A percentile compares a stretch with the other conserved stretches of the same genome.
Evolutionary conservation across 2,888 invertebrate species (phyloP).

Genomic region (Stratiomys singularior): DNA sequence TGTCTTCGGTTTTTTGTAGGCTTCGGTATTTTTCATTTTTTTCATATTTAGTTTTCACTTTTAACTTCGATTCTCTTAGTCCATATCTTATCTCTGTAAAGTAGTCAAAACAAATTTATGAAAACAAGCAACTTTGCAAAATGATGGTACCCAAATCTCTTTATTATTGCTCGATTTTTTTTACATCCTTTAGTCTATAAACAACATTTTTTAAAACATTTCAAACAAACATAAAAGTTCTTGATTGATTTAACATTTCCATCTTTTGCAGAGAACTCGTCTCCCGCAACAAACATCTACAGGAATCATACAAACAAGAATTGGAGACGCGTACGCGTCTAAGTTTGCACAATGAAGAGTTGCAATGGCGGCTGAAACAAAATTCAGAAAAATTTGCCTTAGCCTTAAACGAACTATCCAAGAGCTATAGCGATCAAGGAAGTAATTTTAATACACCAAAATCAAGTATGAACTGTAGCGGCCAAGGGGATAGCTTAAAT

Average conservation of each 20-base stretch:
- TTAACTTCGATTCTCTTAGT: too few species aligned
- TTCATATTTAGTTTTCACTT: slow-evolving; percentile 9
- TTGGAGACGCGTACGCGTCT: slow-evolving; percentile 81
- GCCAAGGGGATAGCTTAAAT: neutral
- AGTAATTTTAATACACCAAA: slow-evolving; percentile 49
- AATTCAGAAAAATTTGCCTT: slow-evolving; percentile 75
- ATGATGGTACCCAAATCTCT: too few species aligned
- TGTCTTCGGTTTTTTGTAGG: too few species aligned
- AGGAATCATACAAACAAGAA: slow-evolving; percentile 80
- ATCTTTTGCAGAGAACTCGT: slow-evolving; percentile 68
- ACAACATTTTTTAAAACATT: too few species aligned
- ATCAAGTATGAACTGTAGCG: slow-evolving; percentile 49
- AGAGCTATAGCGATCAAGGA: slow-evolving; percentile 54
- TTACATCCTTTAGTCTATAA: too few species aligned
- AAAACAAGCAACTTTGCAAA: too few species aligned
- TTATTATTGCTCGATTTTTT: too few species aligned
- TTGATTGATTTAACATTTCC: neutral
- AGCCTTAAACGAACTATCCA: slow-evolving; percentile 62
- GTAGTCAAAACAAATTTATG: too few species aligned
- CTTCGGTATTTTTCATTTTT: neutral
- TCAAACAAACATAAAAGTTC: neutral
- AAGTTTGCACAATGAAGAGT: slow-evolving; percentile 86
- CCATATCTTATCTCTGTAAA: too few species aligned
- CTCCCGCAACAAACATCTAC: slow-evolving; percentile 77
- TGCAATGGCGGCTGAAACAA: slow-evolving; percentile 86